Evolutionary conservation across 2,888 invertebrate genomes (phyloP).

Genomic region (Orgyia antiqua): DNA sequence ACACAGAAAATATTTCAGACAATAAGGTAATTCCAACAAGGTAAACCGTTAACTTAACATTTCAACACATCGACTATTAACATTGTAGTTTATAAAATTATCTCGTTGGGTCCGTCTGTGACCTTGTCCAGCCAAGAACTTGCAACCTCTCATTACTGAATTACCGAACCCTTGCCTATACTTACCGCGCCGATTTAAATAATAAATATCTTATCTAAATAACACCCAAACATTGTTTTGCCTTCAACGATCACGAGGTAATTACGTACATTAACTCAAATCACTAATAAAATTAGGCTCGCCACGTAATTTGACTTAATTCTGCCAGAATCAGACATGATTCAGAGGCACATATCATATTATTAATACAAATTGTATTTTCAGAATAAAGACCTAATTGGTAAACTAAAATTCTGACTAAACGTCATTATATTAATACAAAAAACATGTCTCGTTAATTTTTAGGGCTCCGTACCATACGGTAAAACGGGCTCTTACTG

Average conservation of each 20-base stretch:
- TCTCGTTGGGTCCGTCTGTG: slow-evolving; percentile 49
- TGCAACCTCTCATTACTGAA: slow-evolving; percentile 73
- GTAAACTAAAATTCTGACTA: slow-evolving; percentile 11
- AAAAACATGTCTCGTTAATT: too few relatives aligned
- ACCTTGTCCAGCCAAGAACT: slow-evolving; percentile 62
- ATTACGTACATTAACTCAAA: slow-evolving; percentile 67
- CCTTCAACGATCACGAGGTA: slow-evolving; percentile 49
- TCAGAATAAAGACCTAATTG: slow-evolving; percentile 33
- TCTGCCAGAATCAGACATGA: slow-evolving; percentile 63
- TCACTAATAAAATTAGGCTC: slow-evolving; percentile 73
- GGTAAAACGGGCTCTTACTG: too few relatives aligned
- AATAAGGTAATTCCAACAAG: slow-evolving; percentile 4
- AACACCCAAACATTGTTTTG: slow-evolving; percentile 69
- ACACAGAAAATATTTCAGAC: too few relatives aligned
- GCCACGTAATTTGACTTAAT: slow-evolving; percentile 66
- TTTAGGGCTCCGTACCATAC: too few relatives aligned
- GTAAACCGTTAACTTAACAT: slow-evolving; percentile 26
- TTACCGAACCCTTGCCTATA: slow-evolving; percentile 69
- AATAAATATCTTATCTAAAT: slow-evolving; percentile 76
- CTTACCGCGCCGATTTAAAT: slow-evolving; percentile 73
- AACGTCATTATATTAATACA: slow-evolving; percentile 7
- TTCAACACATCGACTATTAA: slow-evolving; percentile 24
- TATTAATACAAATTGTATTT: slow-evolving; percentile 47
- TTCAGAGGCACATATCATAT: slow-evolving; percentile 49
- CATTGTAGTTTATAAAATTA: slow-evolving; percentile 41